These are phyloP conservation scores for Cyphomyrus plagiostoma DNA, from an alignment of 2,113 vertebrate genomes.

Conservation along the genomic window DNA sequence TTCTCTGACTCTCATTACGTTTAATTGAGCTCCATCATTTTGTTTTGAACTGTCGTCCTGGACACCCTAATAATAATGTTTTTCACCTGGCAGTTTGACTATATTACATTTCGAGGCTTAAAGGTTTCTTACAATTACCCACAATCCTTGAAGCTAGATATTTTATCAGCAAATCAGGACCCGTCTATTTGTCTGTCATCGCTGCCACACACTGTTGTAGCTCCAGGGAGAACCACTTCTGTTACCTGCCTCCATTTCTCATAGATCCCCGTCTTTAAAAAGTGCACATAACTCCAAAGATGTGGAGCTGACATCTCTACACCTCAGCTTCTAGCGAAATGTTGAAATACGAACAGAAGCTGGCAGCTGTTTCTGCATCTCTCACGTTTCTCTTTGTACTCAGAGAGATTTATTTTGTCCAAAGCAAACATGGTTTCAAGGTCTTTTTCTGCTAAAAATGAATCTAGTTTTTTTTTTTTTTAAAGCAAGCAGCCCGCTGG, in stretches of 20 bases:
- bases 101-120: background rate
- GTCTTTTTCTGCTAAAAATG: background rate
- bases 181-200: background rate
- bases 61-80: conserved; percentile 8
- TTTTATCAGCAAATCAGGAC: background rate
- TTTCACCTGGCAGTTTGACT: background rate
- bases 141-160: background rate
- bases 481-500: background rate
- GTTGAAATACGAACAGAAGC: background rate
- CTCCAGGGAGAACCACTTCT: background rate
- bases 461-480: background rate
- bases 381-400: background rate
- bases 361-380: background rate
- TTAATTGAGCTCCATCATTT: conserved; percentile 40
- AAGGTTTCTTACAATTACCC: background rate
- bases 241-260: background rate
- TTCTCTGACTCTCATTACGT: conserved; percentile 26
- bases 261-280: background rate
- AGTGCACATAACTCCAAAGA: background rate
- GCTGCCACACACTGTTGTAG: background rate
- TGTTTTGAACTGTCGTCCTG: conserved; percentile 33
- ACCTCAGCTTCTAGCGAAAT: background rate
- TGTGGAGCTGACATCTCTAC: background rate
- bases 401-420: background rate
- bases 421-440: background rate